These are phyloP conservation scores for Mesorhabditis spiculigera DNA, from an alignment of 2,888 invertebrate genomes.

Conservation along the genomic window DNA sequence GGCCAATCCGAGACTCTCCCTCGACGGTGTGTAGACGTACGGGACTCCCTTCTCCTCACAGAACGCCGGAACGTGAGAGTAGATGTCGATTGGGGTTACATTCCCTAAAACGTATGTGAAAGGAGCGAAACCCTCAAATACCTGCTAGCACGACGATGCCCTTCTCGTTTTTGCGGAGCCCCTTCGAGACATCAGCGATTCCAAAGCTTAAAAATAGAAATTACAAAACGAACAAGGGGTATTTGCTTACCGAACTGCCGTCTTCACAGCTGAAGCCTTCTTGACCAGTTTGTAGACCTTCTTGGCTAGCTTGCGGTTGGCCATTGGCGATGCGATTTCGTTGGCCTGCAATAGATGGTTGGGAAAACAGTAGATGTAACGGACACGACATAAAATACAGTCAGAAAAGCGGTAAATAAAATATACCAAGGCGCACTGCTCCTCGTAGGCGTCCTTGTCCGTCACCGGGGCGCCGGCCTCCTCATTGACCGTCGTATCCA, in stretches of 20 bases:
- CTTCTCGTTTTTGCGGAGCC: conserved; percentile 82
- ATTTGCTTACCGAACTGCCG: conserved; percentile 57
- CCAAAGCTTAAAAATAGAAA: conserved; percentile 71
- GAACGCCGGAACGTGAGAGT: conserved; percentile 90
- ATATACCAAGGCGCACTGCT: conserved; percentile 36
- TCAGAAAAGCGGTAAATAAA: not conserved
- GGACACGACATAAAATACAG: not conserved
- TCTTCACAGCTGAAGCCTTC: conserved; percentile 81
- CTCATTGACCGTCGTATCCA: conserved; percentile 8
- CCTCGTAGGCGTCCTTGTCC: conserved; percentile 52
- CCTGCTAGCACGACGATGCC: conserved; percentile 69
- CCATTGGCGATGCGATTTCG: conserved; percentile 80
- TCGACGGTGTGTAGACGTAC: conserved; percentile 57
- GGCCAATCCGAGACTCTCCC: conserved; percentile 55
- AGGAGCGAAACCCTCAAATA: conserved; percentile 17
- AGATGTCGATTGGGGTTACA: conserved; percentile 90
- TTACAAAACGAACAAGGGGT: not conserved
- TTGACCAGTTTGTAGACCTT: conserved; percentile 84
- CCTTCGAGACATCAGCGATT: conserved; percentile 85
- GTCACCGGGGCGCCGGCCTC: conserved; percentile 22
- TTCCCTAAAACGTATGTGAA: conserved; percentile 72
- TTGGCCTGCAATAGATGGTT: conserved; percentile 63
- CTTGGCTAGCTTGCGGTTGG: conserved; percentile 81
- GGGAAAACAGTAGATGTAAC: not conserved
- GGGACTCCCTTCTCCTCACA: conserved; percentile 80